Evolutionary conservation across 2,888 invertebrate genomes (phyloP), one percentile per base, ranked within the genome.

Genomic region (Habroteleia sp.): DNA sequence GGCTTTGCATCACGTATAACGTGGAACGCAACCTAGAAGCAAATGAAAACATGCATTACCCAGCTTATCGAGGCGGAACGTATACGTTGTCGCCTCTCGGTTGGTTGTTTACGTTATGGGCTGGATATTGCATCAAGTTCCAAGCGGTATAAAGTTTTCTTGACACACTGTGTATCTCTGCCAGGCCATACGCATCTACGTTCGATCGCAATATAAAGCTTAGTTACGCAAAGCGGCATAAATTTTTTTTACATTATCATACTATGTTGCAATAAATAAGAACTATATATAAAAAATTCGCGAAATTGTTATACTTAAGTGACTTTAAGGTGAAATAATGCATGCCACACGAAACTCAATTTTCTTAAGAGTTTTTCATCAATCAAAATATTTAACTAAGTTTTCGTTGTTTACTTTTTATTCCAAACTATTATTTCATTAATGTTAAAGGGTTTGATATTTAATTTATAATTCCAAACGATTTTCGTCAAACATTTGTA

Each of bases 51-150:
- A 72, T 60, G 58, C 58, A 76, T 76, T 76, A 76, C 63, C 68
- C 52, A 58, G 76, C 72, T 76, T 72, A 76, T 76, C 62, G 68
- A 72, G 63, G 68, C 63, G 58, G 56, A 72, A 63, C 46, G 46
- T 76, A 73, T 63, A 69, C 72, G 63, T 72, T 68, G 68, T 72
- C 72, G 65, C 54, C 69, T 68, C 58, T 52, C 29, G 37, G 35
- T 69, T 69, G 52, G 65, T 69, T 76, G 73, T 76, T 73, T 76
- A 71, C 74, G 66, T 74, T 73, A 76, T 76, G 71, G 66, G 62
- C 62, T 74, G 58, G 69, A 76, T 74, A 76, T 74, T 76, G 73
- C 76, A 66, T 73, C 69, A 76, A 71, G 73, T 74, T 76, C 60
- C 41, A 37, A 41, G 69, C 50, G 39, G 46, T 76, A 60, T 69